Evolutionary conservation across 2,113 vertebrate genomes (phyloP).

Genomic region (Dromiciops gliroides): DNA sequence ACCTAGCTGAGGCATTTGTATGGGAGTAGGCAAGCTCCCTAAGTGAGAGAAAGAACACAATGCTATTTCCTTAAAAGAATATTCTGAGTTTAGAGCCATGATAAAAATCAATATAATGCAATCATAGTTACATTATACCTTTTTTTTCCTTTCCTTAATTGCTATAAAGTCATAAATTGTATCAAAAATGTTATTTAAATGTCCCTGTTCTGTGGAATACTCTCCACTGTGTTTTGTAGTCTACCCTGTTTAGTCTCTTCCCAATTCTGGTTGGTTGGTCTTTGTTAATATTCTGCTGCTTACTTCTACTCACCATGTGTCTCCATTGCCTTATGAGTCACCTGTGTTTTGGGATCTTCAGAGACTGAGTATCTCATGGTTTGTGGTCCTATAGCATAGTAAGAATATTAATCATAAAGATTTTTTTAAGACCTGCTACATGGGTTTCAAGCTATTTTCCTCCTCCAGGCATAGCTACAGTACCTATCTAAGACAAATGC

Average conservation of each 20-base stretch:
- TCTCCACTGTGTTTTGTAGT: background rate
- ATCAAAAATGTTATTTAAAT: background rate
- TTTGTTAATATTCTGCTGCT: background rate
- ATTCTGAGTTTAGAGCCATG: background rate
- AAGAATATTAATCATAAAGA: background rate
- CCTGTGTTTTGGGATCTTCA: background rate
- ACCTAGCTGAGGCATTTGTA: background rate
- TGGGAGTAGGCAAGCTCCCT: background rate
- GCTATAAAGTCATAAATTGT: background rate
- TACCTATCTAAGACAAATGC: background rate
- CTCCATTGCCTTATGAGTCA: background rate
- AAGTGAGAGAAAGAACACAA: background rate
- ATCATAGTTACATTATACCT: background rate
- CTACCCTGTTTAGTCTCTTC: background rate
- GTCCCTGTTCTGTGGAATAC: background rate
- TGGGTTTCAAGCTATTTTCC: background rate
- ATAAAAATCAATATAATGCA: background rate
- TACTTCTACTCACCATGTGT: background rate
- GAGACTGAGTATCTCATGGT: background rate
- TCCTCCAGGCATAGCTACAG: background rate
- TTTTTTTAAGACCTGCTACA: background rate
- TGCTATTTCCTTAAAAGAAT: background rate
- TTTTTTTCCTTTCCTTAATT: background rate
- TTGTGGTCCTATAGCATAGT: background rate
- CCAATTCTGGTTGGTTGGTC: background rate